Base-by-base conservation (phyloP, 35 echinoderm and acorn worm species). In the Diadema setosum region DNA sequence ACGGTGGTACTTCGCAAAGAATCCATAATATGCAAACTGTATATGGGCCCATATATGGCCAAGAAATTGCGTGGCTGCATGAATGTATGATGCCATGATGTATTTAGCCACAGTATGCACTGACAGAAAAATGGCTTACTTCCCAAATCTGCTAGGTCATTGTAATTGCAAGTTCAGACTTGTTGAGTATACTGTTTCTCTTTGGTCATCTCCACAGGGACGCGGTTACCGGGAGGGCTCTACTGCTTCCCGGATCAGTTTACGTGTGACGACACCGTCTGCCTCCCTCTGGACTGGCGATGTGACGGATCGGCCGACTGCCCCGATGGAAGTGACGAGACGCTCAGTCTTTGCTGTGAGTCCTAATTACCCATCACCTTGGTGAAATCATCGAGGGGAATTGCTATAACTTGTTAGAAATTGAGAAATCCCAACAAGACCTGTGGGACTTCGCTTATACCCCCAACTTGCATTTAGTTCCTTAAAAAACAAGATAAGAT, bases 281-380 rank as follows among this genome's bases (percentile, higher is more conserved):
- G 93, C 50, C 60, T 91, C 49, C 93, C 93, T 64, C 82, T 85
- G 18, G 50, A 58, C 15, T 95, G 93, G 93, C 56, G 75, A 40
- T 95, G 93, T 83, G 88, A 95, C 29, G 93, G 93, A 1, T 20
- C 76, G 20, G 59, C 70, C 15, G 93, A 95, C 34, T 95, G 93
- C 39, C 36, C 50, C 0, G 83, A 58, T 29, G 76, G 80, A 3
- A 90, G 88, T 82, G 88, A 90, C 58, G 88, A 90, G 34, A 56
- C 20, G 29, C 39, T 31, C 3, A 42, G 63, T 7, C 23, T 46
- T 50, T 75, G 30, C 63, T 35, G 63, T 70, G 75, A 87, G 85
- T 87, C 15, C n/a, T n/a, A n/a, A n/a, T n/a, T n/a, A n/a, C n/a
- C n/a, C n/a, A n/a, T n/a, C n/a, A n/a, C n/a, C n/a, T n/a, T n/a